These are phyloP conservation scores for Aptenodytes forsteri DNA, from an alignment of 2,113 vertebrate genomes.

Conservation along the genomic window DNA sequence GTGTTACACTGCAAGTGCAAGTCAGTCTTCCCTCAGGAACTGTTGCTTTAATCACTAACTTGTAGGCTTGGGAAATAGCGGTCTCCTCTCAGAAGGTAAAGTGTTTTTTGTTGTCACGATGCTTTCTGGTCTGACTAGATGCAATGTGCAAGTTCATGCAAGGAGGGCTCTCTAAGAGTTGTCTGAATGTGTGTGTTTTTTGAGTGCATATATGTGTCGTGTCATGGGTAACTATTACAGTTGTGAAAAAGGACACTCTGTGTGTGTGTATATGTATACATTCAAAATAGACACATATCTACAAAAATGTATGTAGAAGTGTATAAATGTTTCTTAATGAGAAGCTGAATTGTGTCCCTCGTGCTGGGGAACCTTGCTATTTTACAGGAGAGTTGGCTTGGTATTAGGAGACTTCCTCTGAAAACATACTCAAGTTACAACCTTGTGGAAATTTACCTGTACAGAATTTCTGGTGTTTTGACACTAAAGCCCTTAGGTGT, in stretches of 20 bases:
- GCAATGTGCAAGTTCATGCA: not conserved
- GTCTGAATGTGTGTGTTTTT: not conserved
- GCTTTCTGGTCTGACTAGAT: not conserved
- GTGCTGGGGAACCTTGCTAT: not conserved
- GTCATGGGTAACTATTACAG: not conserved
- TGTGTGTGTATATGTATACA: not conserved
- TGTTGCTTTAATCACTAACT: not conserved
- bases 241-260: not conserved
- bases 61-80: not conserved
- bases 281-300: not conserved
- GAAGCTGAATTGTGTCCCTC: not conserved
- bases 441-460: not conserved
- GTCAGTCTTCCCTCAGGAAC: not conserved
- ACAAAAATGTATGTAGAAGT: not conserved
- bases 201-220: fast-evolving
- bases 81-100: not conserved
- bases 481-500: not conserved
- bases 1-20: not conserved
- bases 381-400: not conserved
- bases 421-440: not conserved
- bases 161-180: not conserved
- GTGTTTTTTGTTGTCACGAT: not conserved
- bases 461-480: not conserved
- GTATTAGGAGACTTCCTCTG: not conserved
- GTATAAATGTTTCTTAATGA: not conserved